phyloP scores from a whole-genome alignment of 2,113 vertebrate species.

The Gracilinanus agilis region DNA sequence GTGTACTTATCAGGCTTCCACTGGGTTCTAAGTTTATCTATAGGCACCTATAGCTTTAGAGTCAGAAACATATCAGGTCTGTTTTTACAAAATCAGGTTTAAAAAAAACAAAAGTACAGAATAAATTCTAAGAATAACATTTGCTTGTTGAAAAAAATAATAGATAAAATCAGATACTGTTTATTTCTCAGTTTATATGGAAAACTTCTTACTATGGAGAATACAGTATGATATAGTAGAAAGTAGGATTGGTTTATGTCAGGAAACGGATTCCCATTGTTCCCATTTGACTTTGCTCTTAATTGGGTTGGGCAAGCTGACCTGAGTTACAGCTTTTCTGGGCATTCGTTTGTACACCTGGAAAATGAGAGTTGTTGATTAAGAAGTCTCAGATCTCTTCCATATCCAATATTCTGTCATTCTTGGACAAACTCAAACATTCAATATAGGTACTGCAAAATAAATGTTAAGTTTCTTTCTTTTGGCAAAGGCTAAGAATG shows the following conservation, averaged over 20 bases:
- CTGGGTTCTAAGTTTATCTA: neutral
- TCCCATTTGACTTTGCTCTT: neutral
- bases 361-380: neutral
- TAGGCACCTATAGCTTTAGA: neutral
- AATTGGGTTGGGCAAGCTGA: neutral
- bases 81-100: neutral
- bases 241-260: neutral
- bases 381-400: no score
- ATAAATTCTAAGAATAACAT: neutral
- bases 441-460: no score
- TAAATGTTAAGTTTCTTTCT: no score
- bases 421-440: no score
- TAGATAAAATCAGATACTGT: neutral
- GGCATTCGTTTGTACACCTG: neutral
- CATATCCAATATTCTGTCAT: no score
- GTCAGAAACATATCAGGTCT: neutral
- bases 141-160: neutral
- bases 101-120: neutral
- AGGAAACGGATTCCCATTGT: neutral
- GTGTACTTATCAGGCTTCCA: conserved; percentile 87
- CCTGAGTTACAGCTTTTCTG: neutral
- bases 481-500: no score
- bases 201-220: neutral
- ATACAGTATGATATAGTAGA: neutral
- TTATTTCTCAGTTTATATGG: neutral